Conservation (phyloP, 2,797 vertebrate species). For the Chaenodraco wilsoni region DNA sequence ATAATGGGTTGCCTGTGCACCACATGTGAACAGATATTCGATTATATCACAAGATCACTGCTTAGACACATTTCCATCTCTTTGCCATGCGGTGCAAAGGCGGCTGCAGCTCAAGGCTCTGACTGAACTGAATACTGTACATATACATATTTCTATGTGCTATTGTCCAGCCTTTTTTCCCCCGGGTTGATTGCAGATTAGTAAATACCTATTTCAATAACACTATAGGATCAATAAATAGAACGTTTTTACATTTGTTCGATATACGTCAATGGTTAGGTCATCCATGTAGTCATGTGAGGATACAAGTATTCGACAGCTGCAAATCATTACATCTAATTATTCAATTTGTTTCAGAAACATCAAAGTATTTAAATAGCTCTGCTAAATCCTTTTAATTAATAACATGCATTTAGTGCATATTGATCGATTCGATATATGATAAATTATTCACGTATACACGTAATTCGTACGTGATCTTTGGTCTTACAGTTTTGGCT, state of each 20-base stretch:
- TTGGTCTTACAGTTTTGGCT: too few relatives aligned
- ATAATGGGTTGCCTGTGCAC: slow-evolving; percentile 6
- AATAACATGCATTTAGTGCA: neutral
- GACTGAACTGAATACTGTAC: neutral
- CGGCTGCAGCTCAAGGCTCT: neutral
- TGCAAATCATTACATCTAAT: neutral
- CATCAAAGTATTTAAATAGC: neutral
- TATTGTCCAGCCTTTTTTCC: neutral
- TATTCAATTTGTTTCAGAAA: neutral
- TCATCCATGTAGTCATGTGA: neutral
- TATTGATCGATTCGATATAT: neutral
- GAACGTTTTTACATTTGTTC: too few relatives aligned
- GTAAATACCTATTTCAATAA: neutral
- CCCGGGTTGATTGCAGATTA: neutral
- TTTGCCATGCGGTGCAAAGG: slow-evolving; percentile 11
- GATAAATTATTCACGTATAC: neutral
- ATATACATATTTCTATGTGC: neutral
- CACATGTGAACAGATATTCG: slow-evolving; percentile 17
- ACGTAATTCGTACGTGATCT: neutral
- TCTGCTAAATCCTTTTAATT: neutral
- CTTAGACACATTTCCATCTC: slow-evolving; percentile 3
- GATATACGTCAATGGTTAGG: neutral
- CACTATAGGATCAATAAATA: too few relatives aligned
- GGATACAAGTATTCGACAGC: neutral
- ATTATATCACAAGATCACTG: slow-evolving; percentile 19